Conservation (phyloP, 1,140 invertebrate species). For the Lepidostoma basale region DNA sequence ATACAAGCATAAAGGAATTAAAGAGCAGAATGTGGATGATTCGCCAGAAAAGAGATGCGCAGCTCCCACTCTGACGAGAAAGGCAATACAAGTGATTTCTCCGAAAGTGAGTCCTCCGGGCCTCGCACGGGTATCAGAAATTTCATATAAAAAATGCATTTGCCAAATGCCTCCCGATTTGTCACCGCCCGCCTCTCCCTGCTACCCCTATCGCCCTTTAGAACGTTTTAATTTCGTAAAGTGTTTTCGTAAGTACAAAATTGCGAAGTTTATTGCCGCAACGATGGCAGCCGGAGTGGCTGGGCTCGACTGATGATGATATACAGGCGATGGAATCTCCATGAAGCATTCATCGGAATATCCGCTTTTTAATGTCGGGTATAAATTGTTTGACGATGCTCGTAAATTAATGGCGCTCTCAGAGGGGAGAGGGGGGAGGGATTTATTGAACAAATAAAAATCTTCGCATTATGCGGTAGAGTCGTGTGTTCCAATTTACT, state of each 20-base stretch:
- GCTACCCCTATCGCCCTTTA: conserved; percentile 6
- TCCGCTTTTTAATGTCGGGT: conserved; percentile 19
- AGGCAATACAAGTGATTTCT: no score
- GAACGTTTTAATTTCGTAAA: conserved; percentile 22
- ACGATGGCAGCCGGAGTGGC: conserved; percentile 1
- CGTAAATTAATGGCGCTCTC: conserved; percentile 1
- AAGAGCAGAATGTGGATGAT: no score
- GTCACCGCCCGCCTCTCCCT: neutral
- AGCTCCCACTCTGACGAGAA: no score
- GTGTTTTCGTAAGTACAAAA: conserved; percentile 4
- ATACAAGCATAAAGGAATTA: no score
- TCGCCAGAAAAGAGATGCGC: no score
- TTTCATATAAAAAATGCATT: neutral
- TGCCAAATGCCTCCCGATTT: neutral
- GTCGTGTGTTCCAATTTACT: no score
- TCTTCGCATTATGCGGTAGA: neutral
- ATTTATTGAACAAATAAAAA: conserved; percentile 23
- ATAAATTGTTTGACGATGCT: conserved; percentile 20
- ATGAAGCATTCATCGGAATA: neutral
- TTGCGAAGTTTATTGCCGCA: conserved; percentile 8
- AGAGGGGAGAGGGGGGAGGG: neutral
- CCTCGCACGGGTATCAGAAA: no score
- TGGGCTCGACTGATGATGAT: neutral
- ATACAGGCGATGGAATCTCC: conserved; percentile 1
- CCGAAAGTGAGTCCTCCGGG: no score